Percentiles rank a stretch among this genome's conserved stretches.
These are phyloP conservation scores for Anniella stebbinsi DNA, from an alignment of 2,797 vertebrate species.

Conservation along the genomic window DNA sequence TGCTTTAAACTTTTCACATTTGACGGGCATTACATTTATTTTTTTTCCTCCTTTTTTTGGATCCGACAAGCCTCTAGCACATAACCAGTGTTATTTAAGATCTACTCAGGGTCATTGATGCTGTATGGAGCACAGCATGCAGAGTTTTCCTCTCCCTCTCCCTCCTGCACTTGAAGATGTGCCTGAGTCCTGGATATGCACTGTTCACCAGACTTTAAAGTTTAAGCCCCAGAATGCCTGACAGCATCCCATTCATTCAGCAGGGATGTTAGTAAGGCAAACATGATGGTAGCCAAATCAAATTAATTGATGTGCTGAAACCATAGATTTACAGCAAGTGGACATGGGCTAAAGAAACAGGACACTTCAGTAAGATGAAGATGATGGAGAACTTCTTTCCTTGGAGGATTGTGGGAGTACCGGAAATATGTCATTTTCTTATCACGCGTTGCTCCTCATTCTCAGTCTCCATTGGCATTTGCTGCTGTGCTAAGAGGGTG, in stretches of 20 bases:
- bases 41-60: background rate
- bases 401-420: slow-evolving; percentile 78
- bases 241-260: background rate
- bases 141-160: background rate
- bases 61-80: background rate
- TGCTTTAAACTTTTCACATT: slow-evolving; percentile 64
- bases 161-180: background rate
- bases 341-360: too few relatives aligned
- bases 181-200: background rate
- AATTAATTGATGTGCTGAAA: background rate
- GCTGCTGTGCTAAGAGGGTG: slow-evolving; percentile 75
- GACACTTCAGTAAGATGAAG: slow-evolving; percentile 22
- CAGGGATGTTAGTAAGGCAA: background rate
- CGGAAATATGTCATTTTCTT: slow-evolving; percentile 82
- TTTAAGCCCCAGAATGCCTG: background rate
- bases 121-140: background rate
- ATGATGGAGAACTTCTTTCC: slow-evolving; percentile 52
- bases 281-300: background rate
- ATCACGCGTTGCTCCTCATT: slow-evolving; percentile 75
- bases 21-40: slow-evolving; percentile 52
- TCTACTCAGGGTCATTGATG: background rate
- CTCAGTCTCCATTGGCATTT: slow-evolving; percentile 77
- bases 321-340: too few relatives aligned
- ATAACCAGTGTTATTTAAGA: background rate
- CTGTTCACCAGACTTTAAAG: background rate